Evolutionary conservation across 2,113 vertebrate genomes (phyloP).

Genomic region (Aleadryas rufinucha): DNA sequence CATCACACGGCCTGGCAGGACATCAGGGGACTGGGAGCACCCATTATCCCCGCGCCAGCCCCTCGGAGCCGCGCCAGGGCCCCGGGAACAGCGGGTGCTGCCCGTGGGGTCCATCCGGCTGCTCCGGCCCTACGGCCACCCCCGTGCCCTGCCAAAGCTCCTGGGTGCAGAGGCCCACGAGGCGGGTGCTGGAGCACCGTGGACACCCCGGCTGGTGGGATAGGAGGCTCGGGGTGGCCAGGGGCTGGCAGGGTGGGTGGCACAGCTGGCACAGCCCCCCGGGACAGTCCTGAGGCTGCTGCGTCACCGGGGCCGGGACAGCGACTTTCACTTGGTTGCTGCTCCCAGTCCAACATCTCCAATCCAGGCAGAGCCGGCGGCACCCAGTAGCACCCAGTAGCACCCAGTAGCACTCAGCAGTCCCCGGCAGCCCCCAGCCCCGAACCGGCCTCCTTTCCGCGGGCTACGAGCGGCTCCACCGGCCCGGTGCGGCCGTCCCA

Average conservation of each 20-base stretch:
- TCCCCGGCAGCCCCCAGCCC: no score
- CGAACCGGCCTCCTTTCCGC: not conserved
- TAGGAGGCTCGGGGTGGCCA: not conserved
- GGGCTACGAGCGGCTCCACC: not conserved
- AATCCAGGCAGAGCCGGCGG: not conserved
- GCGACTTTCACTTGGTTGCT: not conserved
- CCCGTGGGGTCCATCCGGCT: not conserved
- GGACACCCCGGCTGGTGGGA: accelerated
- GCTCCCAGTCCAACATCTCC: not conserved
- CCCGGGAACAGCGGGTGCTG: not conserved
- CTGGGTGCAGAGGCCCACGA: not conserved
- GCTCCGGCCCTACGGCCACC: not conserved
- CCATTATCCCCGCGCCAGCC: not conserved
- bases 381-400: not conserved
- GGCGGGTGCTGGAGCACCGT: accelerated
- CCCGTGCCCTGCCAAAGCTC: not conserved
- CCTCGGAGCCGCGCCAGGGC: not conserved
- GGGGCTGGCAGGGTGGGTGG: not conserved
- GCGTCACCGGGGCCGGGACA: not conserved
- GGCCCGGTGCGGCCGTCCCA: not conserved
- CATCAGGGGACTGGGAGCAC: not conserved
- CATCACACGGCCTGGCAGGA: not conserved
- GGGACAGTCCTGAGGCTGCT: not conserved
- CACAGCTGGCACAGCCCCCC: not conserved
- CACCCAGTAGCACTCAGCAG: not conserved